Evolutionary conservation across 2,797 vertebrate species (phyloP), one percentile per base, ranked within the genome.

Genomic region (Anguilla anguilla): DNA sequence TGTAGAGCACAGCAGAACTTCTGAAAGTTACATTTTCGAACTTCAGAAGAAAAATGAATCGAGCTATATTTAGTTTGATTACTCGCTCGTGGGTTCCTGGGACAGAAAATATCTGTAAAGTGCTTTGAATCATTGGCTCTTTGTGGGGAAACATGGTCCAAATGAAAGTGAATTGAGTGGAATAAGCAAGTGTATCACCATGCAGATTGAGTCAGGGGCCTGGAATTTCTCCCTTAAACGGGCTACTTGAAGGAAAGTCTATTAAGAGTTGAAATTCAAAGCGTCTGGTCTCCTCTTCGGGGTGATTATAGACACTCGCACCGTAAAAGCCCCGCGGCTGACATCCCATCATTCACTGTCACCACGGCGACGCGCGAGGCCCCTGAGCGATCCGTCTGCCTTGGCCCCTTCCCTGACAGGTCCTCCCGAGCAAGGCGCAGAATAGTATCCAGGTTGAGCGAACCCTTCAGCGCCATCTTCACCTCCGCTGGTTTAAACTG

Each of bases 291-390:
- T 35, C 72, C 39, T 39, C 11, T 31, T 77, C 10, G 39, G 72
- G 72, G 72, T 77, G 72, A 77, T 77, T 77, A 77, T 17, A 77
- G 72, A 39, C n/a, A 17, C 31, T 39, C 35, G 15, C 72, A 11
- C 43, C 49, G 77, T 49, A 22, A 79, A 79, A 74, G 39, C 74
- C 39, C 74, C 3, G 39, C 15, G 15, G 19, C 77, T n/a, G 77
- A 81, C 19, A 81, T 49, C 77, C 43, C 43, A 49, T 81, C 77
- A 81, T 81, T 81, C 77, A 49, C 43, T 79, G 31, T 43, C 77
- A 46, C 72, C 72, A 4, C 9, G 43, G 77, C 2, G 43, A 49
- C 22, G 43, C 35, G 0, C 4, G 43, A 22, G 15, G 3, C 22
- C 6, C 43, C 77, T n/a, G 39, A 81, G 39, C 17, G 39, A 81